These are phyloP conservation scores for Zele albiditarsus DNA, from an alignment of 2,888 invertebrate genomes.

Conservation along the genomic window DNA sequence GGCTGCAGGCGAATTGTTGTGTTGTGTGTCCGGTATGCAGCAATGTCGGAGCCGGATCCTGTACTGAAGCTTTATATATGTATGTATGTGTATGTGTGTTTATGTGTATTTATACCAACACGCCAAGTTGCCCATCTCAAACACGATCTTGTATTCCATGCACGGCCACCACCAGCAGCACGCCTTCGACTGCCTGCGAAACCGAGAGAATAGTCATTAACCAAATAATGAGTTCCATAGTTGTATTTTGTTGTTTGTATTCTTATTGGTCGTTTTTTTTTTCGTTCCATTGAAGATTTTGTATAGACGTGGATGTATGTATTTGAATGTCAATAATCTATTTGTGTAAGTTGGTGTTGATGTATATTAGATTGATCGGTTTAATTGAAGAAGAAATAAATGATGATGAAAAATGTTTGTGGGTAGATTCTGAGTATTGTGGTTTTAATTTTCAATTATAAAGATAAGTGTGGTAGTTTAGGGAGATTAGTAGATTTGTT, in stretches of 20 bases:
- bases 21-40: constrained; percentile 53
- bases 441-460: too few relatives aligned
- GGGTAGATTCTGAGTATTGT: too few relatives aligned
- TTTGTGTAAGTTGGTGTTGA: too few relatives aligned
- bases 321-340: not conserved
- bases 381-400: too few relatives aligned
- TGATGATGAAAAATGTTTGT: too few relatives aligned
- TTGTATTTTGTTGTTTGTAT: constrained; percentile 28
- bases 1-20: constrained; percentile 47
- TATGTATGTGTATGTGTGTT: not conserved
- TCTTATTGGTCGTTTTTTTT: constrained; percentile 26
- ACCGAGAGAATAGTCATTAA: constrained; percentile 73
- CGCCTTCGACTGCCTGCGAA: constrained; percentile 61
- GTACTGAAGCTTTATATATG: not conserved
- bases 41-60: constrained; percentile 52
- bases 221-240: constrained; percentile 68
- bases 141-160: constrained; percentile 72
- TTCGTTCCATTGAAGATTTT: constrained; percentile 34
- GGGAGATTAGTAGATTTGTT: too few relatives aligned
- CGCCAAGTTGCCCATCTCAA: constrained; percentile 67
- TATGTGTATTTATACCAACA: constrained; percentile 53
- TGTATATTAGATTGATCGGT: too few relatives aligned
- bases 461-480: too few relatives aligned
- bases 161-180: constrained; percentile 50
- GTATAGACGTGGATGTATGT: not conserved